These are phyloP conservation scores for Cathartes aura DNA, from an alignment of 2,113 vertebrate species.

Conservation along the genomic window DNA sequence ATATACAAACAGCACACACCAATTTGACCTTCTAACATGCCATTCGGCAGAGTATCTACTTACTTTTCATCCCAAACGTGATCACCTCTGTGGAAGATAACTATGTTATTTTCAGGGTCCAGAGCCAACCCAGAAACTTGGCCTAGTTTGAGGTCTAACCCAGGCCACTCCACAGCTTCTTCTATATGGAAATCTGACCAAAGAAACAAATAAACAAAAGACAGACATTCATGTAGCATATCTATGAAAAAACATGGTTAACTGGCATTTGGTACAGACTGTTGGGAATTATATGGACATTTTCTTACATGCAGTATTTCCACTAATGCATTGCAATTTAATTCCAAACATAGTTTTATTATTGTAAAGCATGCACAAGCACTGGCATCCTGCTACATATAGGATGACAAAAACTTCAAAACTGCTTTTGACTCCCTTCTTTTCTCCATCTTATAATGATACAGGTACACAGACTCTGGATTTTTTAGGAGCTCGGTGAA, in stretches of 20 bases:
- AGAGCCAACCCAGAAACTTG: slow-evolving; percentile 94
- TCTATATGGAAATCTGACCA: slow-evolving; percentile 85
- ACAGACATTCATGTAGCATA: not conserved
- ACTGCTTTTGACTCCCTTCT: not conserved
- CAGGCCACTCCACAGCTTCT: slow-evolving; percentile 86
- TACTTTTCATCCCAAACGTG: slow-evolving; percentile 90
- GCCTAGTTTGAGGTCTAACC: slow-evolving; percentile 84
- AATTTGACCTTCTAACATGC: not conserved
- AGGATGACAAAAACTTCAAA: not conserved
- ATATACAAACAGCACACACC: not conserved
- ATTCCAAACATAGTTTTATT: slow-evolving; percentile 12
- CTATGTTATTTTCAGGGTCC: slow-evolving; percentile 86
- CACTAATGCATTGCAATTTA: not conserved
- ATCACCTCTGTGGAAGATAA: slow-evolving; percentile 95
- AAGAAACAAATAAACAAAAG: not conserved
- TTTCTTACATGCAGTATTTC: slow-evolving; percentile 36
- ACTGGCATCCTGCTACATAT: not conserved
- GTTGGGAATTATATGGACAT: not conserved
- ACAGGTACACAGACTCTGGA: not conserved
- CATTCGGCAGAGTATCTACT: slow-evolving; percentile 53
- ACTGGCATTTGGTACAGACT: not conserved
- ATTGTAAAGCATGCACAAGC: slow-evolving; percentile 40
- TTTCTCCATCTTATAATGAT: not conserved
- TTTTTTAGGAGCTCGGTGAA: not conserved
- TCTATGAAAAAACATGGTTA: not conserved